Evolutionary conservation across 2,113 vertebrate genomes (phyloP).

Genomic region (Myiopsitta monachus): DNA sequence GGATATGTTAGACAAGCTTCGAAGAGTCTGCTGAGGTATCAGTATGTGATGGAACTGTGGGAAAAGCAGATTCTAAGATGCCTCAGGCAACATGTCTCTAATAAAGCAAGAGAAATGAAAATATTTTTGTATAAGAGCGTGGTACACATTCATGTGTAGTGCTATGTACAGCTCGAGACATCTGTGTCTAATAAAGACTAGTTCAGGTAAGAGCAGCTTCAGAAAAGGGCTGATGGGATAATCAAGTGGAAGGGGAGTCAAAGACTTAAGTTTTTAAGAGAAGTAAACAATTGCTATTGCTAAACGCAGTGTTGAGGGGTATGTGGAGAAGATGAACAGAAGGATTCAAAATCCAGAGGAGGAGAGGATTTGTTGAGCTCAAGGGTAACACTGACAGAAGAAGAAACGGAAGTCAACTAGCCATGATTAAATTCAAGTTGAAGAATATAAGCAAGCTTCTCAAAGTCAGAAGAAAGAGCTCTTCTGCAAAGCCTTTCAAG

Average conservation of each 20-base stretch:
- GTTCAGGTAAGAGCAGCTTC: background rate
- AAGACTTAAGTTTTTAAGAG: background rate
- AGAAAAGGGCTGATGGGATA: background rate
- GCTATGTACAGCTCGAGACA: background rate
- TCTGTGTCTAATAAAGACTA: background rate
- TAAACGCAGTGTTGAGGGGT: background rate
- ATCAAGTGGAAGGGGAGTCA: background rate
- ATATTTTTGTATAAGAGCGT: background rate
- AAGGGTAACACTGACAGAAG: background rate
- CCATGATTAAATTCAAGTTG: background rate
- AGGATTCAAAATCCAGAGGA: conserved; percentile 15
- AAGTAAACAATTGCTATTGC: conserved; percentile 7
- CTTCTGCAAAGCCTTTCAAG: background rate
- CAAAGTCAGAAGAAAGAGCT: background rate
- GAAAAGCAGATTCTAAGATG: background rate
- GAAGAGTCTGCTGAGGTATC: background rate
- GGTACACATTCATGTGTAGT: background rate
- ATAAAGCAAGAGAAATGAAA: conserved; percentile 28
- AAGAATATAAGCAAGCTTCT: background rate
- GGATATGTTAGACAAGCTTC: background rate
- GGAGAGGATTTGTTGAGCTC: conserved; percentile 24
- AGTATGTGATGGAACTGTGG: background rate
- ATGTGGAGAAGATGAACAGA: conserved; percentile 10
- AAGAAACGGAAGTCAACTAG: background rate
- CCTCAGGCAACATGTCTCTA: background rate